Evolutionary conservation across 2,797 vertebrate genomes (phyloP).

Genomic region (Xiphophorus birchmanni): DNA sequence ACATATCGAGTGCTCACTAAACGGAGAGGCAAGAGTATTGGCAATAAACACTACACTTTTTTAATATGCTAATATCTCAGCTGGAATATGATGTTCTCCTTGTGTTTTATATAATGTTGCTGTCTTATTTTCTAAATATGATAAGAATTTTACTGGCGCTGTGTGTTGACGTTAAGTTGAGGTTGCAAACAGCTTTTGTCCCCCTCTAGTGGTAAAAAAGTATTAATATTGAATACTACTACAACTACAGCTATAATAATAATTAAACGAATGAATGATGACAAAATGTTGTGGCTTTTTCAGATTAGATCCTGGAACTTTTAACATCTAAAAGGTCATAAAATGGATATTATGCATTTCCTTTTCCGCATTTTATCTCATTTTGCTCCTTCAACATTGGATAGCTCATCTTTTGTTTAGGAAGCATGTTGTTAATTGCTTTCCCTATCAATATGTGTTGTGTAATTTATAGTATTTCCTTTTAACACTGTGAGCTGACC

Average conservation of each 20-base stretch:
- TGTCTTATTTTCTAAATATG: neutral
- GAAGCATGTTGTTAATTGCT: conserved; percentile 69
- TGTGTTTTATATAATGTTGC: neutral
- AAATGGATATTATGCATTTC: neutral
- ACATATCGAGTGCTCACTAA: neutral
- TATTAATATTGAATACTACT: too few relatives aligned
- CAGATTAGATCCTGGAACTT: neutral
- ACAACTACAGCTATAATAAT: too few relatives aligned
- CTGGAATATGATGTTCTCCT: neutral
- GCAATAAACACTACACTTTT: neutral
- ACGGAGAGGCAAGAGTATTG: neutral
- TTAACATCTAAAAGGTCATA: neutral
- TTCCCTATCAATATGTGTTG: conserved; percentile 53
- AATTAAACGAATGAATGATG: neutral
- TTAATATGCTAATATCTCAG: neutral
- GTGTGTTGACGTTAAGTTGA: neutral
- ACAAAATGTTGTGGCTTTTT: neutral
- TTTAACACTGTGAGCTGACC: conserved; percentile 80
- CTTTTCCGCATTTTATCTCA: neutral
- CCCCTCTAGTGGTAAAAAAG: neutral
- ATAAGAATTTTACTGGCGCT: neutral
- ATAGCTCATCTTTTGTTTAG: conserved; percentile 44
- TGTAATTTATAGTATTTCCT: conserved; percentile 80
- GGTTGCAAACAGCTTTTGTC: neutral
- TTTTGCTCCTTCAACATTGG: conserved; percentile 37